Conservation (phyloP, 37 sponge, comb jelly and placozoan genomes). For the Mnemiopsis leidyi region DNA sequence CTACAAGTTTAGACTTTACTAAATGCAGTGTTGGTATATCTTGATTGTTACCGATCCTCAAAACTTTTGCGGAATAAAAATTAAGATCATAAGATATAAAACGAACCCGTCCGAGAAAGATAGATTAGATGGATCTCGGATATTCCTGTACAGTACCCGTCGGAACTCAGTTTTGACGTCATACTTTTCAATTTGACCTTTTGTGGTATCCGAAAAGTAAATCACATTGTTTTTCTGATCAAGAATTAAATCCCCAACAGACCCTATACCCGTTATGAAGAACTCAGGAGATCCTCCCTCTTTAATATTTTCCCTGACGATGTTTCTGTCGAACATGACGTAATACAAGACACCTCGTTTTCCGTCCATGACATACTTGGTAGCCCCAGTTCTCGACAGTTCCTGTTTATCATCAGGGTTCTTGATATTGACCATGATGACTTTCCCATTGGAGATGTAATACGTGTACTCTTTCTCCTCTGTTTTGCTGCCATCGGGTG, state of each 20-base stretch:
- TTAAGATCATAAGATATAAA: too few relatives aligned
- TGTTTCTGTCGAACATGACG: neutral
- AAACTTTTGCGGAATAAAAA: neutral
- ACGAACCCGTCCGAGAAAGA: neutral
- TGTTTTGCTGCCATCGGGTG: neutral
- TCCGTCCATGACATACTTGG: neutral
- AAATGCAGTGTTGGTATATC: too few relatives aligned
- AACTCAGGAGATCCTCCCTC: neutral
- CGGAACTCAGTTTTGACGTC: neutral
- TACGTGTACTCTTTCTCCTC: neutral
- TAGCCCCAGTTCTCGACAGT: neutral
- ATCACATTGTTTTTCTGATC: neutral
- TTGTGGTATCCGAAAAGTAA: neutral
- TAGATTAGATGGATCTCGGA: neutral
- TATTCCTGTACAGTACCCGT: neutral
- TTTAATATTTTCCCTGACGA: neutral
- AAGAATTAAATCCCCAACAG: neutral
- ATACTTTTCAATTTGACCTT: neutral
- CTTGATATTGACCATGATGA: neutral
- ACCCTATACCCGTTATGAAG: neutral
- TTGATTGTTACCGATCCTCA: too few relatives aligned
- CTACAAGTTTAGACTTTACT: too few relatives aligned
- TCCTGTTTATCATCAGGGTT: neutral
- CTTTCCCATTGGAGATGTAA: neutral
- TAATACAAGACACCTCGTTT: neutral